Evolutionary conservation across 53 echinoderm and acorn worm species (phyloP).

Genomic region (Luidia sarsii): DNA sequence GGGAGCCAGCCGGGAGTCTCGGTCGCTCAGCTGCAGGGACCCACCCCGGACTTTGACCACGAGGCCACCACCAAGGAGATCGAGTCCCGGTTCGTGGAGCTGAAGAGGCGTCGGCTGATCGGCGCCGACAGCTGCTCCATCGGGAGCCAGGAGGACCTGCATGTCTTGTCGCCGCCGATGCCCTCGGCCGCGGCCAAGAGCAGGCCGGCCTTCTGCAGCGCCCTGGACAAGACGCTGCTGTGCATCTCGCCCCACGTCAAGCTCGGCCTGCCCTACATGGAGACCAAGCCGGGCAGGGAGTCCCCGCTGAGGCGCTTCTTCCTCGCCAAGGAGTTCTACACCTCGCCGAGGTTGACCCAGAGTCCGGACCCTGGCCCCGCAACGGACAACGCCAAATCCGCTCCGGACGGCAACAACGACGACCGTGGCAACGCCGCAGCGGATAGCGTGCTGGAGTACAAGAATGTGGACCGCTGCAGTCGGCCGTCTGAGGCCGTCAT

Average conservation of each 20-base stretch:
- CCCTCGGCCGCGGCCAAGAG: background rate
- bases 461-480: constrained; percentile 65
- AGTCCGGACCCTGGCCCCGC: background rate
- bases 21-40: background rate
- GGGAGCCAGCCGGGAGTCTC: background rate
- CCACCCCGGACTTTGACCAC: constrained; percentile 48
- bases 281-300: constrained; percentile 63
- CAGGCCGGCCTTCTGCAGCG: constrained; percentile 24
- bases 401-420: background rate
- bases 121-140: constrained; percentile 15
- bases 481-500: constrained; percentile 45
- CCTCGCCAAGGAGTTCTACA: constrained; percentile 64
- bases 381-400: background rate
- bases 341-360: constrained; percentile 61
- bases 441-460: constrained; percentile 4
- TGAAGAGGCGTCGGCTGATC: constrained; percentile 15
- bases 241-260: constrained; percentile 72
- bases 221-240: constrained; percentile 56
- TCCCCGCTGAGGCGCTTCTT: constrained; percentile 68
- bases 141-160: constrained; percentile 38
- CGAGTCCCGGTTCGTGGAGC: constrained; percentile 30
- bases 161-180: background rate
- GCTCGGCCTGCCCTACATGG: constrained; percentile 72
- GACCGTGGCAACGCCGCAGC: background rate
- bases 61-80: constrained; percentile 54